Evolutionary conservation across 2,888 invertebrate genomes (phyloP).

Genomic region (Nemotelus pantherinus): DNA sequence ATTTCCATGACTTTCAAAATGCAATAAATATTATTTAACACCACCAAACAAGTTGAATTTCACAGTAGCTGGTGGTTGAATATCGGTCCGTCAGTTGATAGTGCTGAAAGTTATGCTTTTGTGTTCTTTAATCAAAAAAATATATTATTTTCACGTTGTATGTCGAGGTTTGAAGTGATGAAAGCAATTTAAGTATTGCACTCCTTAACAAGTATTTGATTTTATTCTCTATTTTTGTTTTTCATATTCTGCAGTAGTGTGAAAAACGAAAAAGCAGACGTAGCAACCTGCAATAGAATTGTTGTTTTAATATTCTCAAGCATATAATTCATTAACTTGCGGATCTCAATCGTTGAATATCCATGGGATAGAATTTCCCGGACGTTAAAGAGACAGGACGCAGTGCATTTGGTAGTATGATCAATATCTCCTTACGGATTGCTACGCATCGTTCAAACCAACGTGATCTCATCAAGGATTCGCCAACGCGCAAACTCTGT

Average conservation of each 20-base stretch:
- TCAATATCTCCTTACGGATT: constrained; percentile 44
- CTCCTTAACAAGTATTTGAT: no score
- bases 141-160: no score
- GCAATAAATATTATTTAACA: no score
- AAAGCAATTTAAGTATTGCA: no score
- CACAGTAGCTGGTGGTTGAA: no score
- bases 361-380: constrained; percentile 50
- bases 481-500: constrained; percentile 48
- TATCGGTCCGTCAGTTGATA: no score
- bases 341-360: constrained; percentile 44
- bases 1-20: no score
- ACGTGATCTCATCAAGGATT: constrained; percentile 46
- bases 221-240: constrained; percentile 46
- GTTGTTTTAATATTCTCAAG: background rate
- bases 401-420: constrained; percentile 44
- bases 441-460: constrained; percentile 46
- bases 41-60: no score
- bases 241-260: constrained; percentile 58
- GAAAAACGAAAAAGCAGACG: constrained; percentile 60
- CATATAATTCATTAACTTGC: background rate
- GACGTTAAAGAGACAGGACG: constrained; percentile 46
- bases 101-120: no score
- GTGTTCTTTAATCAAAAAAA: no score
- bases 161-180: no score
- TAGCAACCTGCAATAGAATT: constrained; percentile 56